Evolutionary conservation across 2,888 invertebrate species (phyloP).

Genomic region (Athrips mouffetella): DNA sequence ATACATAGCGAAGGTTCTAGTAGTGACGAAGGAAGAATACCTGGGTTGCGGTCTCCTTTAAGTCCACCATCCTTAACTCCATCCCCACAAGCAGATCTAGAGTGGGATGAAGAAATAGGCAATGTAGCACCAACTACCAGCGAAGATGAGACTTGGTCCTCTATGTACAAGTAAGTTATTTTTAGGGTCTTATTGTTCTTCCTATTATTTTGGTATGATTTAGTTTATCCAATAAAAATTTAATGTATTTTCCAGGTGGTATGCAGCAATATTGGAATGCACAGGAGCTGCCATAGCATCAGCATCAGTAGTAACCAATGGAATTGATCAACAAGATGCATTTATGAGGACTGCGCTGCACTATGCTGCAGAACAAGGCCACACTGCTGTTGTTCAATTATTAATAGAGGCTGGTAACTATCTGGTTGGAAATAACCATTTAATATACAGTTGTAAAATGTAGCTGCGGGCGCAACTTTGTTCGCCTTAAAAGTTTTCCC

Average conservation of each 20-base stretch:
- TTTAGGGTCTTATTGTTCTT: background rate
- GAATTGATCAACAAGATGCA: slow-evolving; percentile 80
- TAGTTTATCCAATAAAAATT: slow-evolving; percentile 19
- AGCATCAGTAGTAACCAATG: slow-evolving; percentile 64
- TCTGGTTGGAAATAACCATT: no score
- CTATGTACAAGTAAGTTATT: slow-evolving; percentile 65
- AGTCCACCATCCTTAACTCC: slow-evolving; percentile 46
- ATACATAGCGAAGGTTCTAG: slow-evolving; percentile 65
- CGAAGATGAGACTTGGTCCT: slow-evolving; percentile 76
- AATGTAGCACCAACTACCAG: slow-evolving; percentile 71
- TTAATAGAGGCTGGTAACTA: slow-evolving; percentile 80
- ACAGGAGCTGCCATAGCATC: slow-evolving; percentile 78
- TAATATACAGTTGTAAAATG: no score
- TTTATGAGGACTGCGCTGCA: slow-evolving; percentile 83
- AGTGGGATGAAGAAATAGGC: slow-evolving; percentile 87
- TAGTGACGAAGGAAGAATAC: slow-evolving; percentile 55
- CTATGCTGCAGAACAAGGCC: slow-evolving; percentile 84
- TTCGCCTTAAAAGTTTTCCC: no score
- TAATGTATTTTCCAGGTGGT: slow-evolving; percentile 78
- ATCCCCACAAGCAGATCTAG: slow-evolving; percentile 75
- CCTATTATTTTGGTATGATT: background rate
- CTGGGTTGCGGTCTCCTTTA: slow-evolving; percentile 43
- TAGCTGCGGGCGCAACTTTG: no score
- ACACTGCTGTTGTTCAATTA: slow-evolving; percentile 78
- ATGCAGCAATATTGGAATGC: slow-evolving; percentile 84